phyloP scores from a whole-genome alignment of 2,888 invertebrate genomes.

The Macrosiphum euphorbiae region DNA sequence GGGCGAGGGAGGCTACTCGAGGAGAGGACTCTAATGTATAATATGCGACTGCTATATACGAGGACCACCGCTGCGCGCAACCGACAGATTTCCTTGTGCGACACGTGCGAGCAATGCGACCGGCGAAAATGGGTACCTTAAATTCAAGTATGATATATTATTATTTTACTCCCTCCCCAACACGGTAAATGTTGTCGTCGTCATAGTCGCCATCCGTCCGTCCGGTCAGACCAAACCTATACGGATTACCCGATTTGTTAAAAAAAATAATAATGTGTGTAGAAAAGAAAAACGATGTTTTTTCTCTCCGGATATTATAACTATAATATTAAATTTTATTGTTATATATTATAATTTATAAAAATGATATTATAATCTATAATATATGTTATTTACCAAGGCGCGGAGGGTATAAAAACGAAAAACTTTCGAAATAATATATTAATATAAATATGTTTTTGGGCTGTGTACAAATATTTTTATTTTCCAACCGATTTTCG shows the following conservation, averaged over 20 bases:
- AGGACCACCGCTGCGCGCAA: conserved; percentile 58
- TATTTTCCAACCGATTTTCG: no score
- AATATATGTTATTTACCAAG: not conserved
- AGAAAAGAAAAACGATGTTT: not conserved
- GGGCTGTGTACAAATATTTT: no score
- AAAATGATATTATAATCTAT: no score
- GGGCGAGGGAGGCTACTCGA: not conserved
- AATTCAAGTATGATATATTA: not conserved
- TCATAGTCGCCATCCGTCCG: not conserved
- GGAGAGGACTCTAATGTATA: not conserved
- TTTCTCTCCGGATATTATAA: not conserved
- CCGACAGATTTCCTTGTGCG: conserved; percentile 50
- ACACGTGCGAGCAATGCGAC: conserved; percentile 58
- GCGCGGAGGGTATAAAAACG: not conserved
- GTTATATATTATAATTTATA: not conserved
- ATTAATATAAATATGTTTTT: no score
- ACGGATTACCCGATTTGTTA: not conserved
- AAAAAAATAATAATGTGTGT: not conserved
- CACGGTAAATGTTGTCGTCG: not conserved
- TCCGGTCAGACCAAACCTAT: not conserved
- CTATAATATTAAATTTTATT: not conserved
- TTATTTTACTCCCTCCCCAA: not conserved
- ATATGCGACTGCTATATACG: not conserved
- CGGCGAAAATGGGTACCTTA: not conserved
- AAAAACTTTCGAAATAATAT: not conserved